Conservation (phyloP, 2,797 vertebrate genomes). For the Bradypus variegatus region DNA sequence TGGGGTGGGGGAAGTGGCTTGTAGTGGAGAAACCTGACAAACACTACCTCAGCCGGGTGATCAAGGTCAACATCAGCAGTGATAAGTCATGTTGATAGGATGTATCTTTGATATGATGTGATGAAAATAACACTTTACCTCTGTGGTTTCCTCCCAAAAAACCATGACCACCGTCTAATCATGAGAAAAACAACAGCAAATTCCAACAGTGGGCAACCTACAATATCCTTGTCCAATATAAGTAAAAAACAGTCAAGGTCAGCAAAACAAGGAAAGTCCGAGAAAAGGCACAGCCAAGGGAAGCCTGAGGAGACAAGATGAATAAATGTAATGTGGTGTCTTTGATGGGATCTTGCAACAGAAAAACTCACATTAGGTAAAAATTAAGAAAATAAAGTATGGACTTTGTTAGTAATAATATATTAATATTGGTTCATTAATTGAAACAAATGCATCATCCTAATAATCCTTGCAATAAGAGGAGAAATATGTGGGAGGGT, state of each 20-base stretch:
- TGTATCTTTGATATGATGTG: too few species aligned
- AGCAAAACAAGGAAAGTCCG: neutral
- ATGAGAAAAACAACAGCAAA: neutral
- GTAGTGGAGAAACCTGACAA: neutral
- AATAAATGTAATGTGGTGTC: neutral
- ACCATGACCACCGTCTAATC: neutral
- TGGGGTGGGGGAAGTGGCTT: neutral
- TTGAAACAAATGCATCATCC: neutral
- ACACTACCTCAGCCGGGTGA: neutral
- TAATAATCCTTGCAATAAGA: neutral
- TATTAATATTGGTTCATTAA: neutral
- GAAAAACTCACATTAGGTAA: neutral
- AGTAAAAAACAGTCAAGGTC: neutral
- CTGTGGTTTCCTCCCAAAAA: neutral
- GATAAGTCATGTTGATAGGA: fast-evolving
- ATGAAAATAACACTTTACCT: neutral
- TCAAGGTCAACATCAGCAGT: neutral
- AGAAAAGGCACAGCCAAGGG: neutral
- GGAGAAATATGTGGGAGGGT: neutral
- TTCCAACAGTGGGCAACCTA: neutral
- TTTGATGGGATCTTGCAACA: neutral
- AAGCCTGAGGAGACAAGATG: neutral
- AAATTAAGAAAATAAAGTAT: neutral
- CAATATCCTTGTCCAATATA: neutral
- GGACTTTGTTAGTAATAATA: neutral